Evolutionary conservation across 2,888 invertebrate species (phyloP).

Genomic region (Orgyia antiqua): DNA sequence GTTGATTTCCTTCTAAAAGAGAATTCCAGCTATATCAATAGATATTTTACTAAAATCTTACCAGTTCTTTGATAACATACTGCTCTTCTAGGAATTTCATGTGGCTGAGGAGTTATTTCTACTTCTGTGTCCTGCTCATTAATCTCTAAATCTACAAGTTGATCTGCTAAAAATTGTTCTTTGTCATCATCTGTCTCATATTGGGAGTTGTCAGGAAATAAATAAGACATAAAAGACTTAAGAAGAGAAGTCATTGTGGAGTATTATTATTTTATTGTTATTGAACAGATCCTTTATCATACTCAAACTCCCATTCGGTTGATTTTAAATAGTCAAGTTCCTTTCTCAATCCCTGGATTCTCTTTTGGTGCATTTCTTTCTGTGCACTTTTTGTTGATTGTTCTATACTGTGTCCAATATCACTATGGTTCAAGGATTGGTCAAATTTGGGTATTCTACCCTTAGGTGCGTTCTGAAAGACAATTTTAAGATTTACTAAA

Average conservation of each 20-base stretch:
- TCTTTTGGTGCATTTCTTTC: conserved; percentile 83
- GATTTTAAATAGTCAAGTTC: conserved; percentile 87
- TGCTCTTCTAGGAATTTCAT: conserved; percentile 33
- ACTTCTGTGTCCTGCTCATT: conserved; percentile 13
- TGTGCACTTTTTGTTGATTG: conserved; percentile 75
- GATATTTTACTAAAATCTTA: conserved; percentile 21
- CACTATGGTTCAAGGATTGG: conserved; percentile 71
- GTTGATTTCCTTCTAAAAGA: too few relatives aligned
- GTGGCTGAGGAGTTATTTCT: conserved; percentile 14
- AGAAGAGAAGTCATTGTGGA: conserved; percentile 60
- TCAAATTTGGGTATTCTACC: conserved; percentile 57
- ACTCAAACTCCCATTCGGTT: conserved; percentile 89
- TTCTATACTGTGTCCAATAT: conserved; percentile 73
- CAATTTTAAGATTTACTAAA: too few relatives aligned
- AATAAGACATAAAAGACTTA: conserved; percentile 50
- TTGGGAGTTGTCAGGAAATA: conserved; percentile 38
- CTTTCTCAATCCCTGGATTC: conserved; percentile 84
- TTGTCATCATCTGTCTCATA: conserved; percentile 39
- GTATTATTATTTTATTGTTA: conserved; percentile 25
- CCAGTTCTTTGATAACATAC: conserved; percentile 61
- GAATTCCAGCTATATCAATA: too few relatives aligned
- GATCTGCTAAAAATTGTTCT: conserved; percentile 57
- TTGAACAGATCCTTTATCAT: conserved; percentile 82
- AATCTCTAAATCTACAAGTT: conserved; percentile 57
- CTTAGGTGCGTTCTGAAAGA: conserved; percentile 50